phyloP scores from a whole-genome alignment of 30 jellyfish, hydroid and myxozoan genomes.

The Turritopsis dohrnii region DNA sequence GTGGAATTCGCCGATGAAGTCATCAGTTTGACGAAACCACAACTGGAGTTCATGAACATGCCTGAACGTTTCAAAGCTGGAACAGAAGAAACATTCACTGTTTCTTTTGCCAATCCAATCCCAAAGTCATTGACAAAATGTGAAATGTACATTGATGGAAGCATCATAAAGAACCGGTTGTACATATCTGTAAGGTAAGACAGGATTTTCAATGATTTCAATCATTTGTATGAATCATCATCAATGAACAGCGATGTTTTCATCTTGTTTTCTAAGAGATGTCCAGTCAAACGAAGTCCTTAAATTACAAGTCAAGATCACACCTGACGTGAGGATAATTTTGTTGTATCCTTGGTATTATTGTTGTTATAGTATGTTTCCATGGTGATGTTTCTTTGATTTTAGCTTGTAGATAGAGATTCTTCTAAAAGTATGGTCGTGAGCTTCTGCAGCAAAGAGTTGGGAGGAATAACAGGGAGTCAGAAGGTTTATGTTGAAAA shows the following conservation, averaged over 20 bases:
- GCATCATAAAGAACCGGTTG: conserved; percentile 53
- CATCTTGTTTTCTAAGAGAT: conserved; percentile 23
- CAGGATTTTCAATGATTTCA: background rate
- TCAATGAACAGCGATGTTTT: background rate
- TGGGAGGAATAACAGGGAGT: too few species aligned
- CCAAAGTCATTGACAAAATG: conserved; percentile 36
- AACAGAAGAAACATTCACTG: conserved; percentile 17
- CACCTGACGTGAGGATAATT: conserved; percentile 51
- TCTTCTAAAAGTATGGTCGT: too few species aligned
- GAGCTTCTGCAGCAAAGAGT: too few species aligned
- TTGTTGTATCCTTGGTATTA: too few species aligned
- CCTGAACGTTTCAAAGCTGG: conserved; percentile 31
- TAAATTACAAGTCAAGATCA: conserved; percentile 23
- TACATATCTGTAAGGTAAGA: conserved; percentile 27
- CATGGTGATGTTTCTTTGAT: too few species aligned
- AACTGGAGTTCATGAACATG: conserved; percentile 22
- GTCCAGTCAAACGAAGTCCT: conserved; percentile 11
- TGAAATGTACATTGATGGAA: conserved; percentile 41
- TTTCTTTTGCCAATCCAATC: conserved; percentile 45
- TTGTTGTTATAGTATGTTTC: too few species aligned
- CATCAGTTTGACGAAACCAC: conserved; percentile 47
- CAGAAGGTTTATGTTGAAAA: too few species aligned
- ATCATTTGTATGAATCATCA: too few species aligned
- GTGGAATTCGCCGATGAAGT: conserved; percentile 43
- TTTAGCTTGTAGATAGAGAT: too few species aligned